A percentile compares a stretch with the other conserved stretches of the same genome.
Conservation (phyloP, 2,888 invertebrate genomes). For the Acleris sparsana region DNA sequence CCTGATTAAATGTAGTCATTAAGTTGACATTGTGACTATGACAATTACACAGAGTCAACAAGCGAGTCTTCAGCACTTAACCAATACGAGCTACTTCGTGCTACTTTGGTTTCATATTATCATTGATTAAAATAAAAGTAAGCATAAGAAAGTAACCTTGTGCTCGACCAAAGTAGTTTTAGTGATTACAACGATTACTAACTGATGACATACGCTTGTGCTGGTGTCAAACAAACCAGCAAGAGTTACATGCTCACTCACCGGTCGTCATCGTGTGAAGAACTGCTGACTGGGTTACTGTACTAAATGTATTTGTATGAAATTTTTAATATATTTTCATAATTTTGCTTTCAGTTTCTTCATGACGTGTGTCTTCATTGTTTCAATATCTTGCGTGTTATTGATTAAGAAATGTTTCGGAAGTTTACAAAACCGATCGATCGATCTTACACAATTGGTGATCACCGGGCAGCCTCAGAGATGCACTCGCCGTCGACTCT, state of each 20-base stretch:
- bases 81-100: too few species aligned
- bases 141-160: too few species aligned
- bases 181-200: too few species aligned
- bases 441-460: constrained; percentile 43
- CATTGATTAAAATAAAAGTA: too few species aligned
- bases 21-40: too few species aligned
- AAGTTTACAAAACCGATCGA: constrained; percentile 48
- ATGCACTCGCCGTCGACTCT: constrained; percentile 41
- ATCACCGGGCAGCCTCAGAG: constrained; percentile 29
- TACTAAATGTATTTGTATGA: constrained; percentile 44
- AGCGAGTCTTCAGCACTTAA: too few species aligned
- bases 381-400: constrained; percentile 9
- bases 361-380: constrained; percentile 26
- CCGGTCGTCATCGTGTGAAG: constrained; percentile 65
- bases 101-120: too few species aligned
- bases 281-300: constrained; percentile 23
- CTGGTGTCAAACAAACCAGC: not conserved
- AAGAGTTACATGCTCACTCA: constrained; percentile 50
- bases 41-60: too few species aligned
- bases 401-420: constrained; percentile 12
- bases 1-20: too few species aligned
- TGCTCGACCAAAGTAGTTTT: too few species aligned
- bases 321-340: constrained; percentile 68
- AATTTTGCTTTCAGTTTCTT: constrained; percentile 43
- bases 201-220: too few species aligned